Base-by-base conservation (phyloP, 2,113 vertebrate genomes). In the Fulica atra region DNA sequence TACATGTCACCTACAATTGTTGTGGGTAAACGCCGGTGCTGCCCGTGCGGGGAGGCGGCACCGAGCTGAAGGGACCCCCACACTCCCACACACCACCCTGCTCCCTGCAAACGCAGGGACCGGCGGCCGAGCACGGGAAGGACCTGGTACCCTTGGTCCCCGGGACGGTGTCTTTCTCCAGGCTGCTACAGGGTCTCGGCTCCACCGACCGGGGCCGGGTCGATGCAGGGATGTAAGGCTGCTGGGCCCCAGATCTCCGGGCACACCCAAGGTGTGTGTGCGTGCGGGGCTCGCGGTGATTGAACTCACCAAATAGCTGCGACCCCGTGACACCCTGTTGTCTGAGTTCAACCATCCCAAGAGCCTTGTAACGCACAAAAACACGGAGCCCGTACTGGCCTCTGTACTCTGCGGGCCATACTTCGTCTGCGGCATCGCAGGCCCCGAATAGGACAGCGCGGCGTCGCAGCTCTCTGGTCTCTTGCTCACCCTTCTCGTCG, bases 1-100 rank as follows among this genome's bases (percentile, higher is more conserved):
- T 6, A 64, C 19, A 2, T n/a, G 54, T 8, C 19, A 9, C 70
- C 16, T 7, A 31, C 16, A 44, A 19, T 0, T 54, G 53, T 2
- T 16, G 42, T 14, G 84, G 44, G 63, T 21, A 9, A 76, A 15
- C 38, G 40, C 23, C 46, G 14, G n/a, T 3, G 56, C 54, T 6
- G 8, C 23, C 20, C 14, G 10, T 48, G 84, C 0, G 6, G 23
- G 53, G 29, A 73, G 25, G 26, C 60, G 70, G 51, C 40, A 57
- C 66, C 31, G 17, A 28, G 48, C n/a, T 10, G 24, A 42, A 11
- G 33, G 60, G 54, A 48, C 5, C 51, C 24, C 26, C 24, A 51
- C 44, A 46, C 48, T 21, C 24, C 26, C 24, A 51, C 44, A 46
- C 48, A 20, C 46, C 20, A 10, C 9, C 10, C 23, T 14, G 8